Percentiles rank a stretch among this genome's conserved stretches.
Evolutionary conservation across 1,140 invertebrate species (phyloP).

Genomic region (Homalodisca vitripennis): DNA sequence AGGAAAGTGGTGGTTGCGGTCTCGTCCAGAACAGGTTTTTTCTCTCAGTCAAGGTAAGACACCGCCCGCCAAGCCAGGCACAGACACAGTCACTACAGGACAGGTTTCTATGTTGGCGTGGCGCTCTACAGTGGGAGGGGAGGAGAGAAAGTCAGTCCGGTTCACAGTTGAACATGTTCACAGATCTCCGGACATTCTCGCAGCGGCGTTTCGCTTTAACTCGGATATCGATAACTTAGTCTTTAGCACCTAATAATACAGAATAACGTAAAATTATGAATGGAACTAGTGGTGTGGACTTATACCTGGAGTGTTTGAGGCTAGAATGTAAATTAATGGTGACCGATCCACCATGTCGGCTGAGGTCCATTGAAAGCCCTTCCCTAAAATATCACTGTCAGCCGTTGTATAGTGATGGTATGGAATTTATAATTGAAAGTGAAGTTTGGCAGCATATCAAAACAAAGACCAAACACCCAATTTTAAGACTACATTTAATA

Average conservation of each 20-base stretch:
- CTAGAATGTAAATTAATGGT: no score
- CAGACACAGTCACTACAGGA: not conserved
- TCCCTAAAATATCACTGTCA: no score
- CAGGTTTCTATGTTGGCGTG: not conserved
- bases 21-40: constrained; percentile 12
- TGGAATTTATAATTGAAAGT: no score
- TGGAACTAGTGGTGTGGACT: no score
- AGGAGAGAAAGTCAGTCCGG: not conserved
- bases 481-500: no score
- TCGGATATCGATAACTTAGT: not conserved
- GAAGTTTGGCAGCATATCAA: no score
- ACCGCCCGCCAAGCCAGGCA: not conserved
- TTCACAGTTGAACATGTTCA: not conserved
- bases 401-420: no score
- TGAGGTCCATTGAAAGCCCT: no score
- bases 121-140: not conserved
- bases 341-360: no score
- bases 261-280: not conserved
- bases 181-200: not conserved
- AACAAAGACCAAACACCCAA: no score
- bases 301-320: no score
- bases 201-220: not conserved
- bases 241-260: not conserved
- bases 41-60: not conserved
- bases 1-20: constrained; percentile 11